Evolutionary conservation across 53 echinoderm and acorn worm genomes (phyloP), one percentile per base, ranked within the genome.

Genomic region (Holothuria scabra): DNA sequence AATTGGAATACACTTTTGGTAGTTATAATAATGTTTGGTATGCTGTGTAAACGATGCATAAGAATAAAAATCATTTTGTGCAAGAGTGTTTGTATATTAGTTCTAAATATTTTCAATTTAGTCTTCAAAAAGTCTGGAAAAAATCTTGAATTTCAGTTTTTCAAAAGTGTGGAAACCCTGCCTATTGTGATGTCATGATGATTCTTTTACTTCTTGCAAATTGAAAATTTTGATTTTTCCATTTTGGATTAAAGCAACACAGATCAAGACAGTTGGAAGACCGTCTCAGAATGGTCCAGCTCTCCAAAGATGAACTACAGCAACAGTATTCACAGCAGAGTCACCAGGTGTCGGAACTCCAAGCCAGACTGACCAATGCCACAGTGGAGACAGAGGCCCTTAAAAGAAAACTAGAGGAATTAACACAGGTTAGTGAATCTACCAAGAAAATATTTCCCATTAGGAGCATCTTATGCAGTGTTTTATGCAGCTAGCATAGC

Each of bases 301-400:
- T 90, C 32, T 92, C 92, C 29, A 97, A 94, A 61, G 97, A 97
- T 84, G 97, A 97, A 37, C 52, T 97, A 25, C 94, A 97, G 41
- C 97, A 97, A 74, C 94, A 97, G 62, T 81, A 90, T 37, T 94
- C 88, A 23, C 94, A 97, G 44, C 97, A 97, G 85, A 87, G 89
- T 65, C 97, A 97, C 67, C 82, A 82, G 24, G 76, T 94, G 10
- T 84, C 92, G 13, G 97, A 97, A 49, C 65, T 87, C 21, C 97
- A 97, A 59, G 90, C 97, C 57, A 88, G 86, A 44, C 90, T 90
- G 41, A 97, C 83, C 81, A 97, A 97, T 60, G 69, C 85, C 20
- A 84, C 80, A 1, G 83, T 94, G 80, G 97, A 97, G 72, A 84
- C 90, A 19, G 97, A 96, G 46, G 88, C 97, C 12, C 90, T 96